These are phyloP conservation scores for Spialia ferax DNA, from an alignment of 2,888 invertebrate genomes.

Conservation along the genomic window DNA sequence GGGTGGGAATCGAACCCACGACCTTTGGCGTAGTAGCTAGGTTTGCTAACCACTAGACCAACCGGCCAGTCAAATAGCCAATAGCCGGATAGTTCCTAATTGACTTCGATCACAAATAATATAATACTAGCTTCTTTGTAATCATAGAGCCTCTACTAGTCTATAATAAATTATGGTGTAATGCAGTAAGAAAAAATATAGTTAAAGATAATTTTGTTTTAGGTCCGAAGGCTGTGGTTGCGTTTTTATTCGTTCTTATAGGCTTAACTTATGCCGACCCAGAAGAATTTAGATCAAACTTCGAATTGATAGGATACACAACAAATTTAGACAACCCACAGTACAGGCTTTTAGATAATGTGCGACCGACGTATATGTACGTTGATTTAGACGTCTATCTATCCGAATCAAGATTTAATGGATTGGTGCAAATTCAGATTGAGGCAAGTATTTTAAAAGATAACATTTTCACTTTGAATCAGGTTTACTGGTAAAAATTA, in stretches of 20 bases:
- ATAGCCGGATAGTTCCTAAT: no score
- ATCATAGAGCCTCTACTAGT: no score
- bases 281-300: slow-evolving; percentile 62
- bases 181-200: background rate
- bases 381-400: slow-evolving; percentile 72
- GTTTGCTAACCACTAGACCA: no score
- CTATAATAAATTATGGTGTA: no score
- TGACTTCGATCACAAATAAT: no score
- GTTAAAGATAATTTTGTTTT: slow-evolving; percentile 36
- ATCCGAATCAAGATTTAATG: slow-evolving; percentile 61
- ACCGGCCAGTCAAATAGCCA: no score
- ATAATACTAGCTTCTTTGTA: no score
- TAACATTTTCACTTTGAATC: no score
- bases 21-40: no score
- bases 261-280: slow-evolving; percentile 62
- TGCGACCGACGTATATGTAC: slow-evolving; percentile 61
- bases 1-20: no score
- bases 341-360: slow-evolving; percentile 65
- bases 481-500: background rate
- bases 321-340: slow-evolving; percentile 67
- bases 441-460: slow-evolving; percentile 57
- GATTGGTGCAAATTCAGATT: slow-evolving; percentile 59
- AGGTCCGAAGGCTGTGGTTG: slow-evolving; percentile 63
- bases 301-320: slow-evolving; percentile 61
- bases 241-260: slow-evolving; percentile 57